A percentile compares a stretch with the other conserved stretches of the same genome.
These are phyloP conservation scores for Kuschelorhynchus macadamiae DNA, from an alignment of 2,888 invertebrate species.

Conservation along the genomic window DNA sequence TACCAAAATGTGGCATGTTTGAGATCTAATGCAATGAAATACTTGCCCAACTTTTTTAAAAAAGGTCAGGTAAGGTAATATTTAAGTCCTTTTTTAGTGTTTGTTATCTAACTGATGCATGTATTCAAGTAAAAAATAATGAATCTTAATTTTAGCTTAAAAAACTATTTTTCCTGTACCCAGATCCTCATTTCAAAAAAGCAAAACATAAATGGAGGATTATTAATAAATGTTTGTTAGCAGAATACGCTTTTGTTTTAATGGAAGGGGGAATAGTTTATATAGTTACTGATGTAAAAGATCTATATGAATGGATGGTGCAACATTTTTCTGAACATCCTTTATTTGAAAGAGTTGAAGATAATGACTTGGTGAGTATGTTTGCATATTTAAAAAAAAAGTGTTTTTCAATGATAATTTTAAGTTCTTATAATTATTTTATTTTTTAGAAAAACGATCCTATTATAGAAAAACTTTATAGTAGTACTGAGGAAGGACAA, in stretches of 20 bases:
- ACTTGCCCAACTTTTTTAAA: slow-evolving; percentile 95
- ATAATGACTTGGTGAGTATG: slow-evolving; percentile 82
- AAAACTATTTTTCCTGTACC: slow-evolving; percentile 99
- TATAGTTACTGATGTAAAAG: slow-evolving; percentile 97
- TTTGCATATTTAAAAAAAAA: background rate
- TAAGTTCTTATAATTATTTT: slow-evolving; percentile 15
- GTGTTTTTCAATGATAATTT: background rate
- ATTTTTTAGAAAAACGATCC: slow-evolving; percentile 81
- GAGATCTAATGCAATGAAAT: slow-evolving; percentile 99
- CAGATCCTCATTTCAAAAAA: slow-evolving; percentile 99
- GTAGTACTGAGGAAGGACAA: slow-evolving; percentile 97
- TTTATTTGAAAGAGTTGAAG: slow-evolving; percentile 82
- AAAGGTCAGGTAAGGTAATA: slow-evolving; percentile 90
- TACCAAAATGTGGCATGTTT: slow-evolving; percentile 96
- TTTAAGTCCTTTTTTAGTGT: too few relatives aligned
- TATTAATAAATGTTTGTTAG: slow-evolving; percentile 90
- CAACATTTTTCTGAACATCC: slow-evolving; percentile 92
- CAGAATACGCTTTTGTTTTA: slow-evolving; percentile 97
- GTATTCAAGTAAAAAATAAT: background rate
- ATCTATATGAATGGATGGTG: slow-evolving; percentile 98
- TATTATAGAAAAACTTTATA: slow-evolving; percentile 89
- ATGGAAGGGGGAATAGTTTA: slow-evolving; percentile 89
- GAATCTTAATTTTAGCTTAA: slow-evolving; percentile 87
- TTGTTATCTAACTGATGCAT: too few relatives aligned
- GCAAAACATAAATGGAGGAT: slow-evolving; percentile 99